Evolutionary conservation across 1,140 invertebrate species (phyloP).

Genomic region (Brachionus koreanus): DNA sequence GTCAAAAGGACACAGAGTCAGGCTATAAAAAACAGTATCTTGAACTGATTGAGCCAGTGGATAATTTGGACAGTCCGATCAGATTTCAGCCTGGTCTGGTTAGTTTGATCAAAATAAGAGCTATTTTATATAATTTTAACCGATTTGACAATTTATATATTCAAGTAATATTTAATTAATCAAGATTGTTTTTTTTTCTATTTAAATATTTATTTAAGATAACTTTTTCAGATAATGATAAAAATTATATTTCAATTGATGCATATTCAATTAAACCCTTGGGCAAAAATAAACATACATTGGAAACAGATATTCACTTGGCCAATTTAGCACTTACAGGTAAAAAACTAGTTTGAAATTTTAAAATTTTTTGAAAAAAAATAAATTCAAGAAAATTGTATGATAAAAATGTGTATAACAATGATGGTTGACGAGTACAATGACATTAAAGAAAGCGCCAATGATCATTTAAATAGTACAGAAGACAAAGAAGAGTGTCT

Average conservation of each 20-base stretch:
- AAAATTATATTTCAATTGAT: slow-evolving; percentile 3
- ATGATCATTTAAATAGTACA: neutral
- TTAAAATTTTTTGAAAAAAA: neutral
- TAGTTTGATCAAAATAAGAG: slow-evolving; percentile 32
- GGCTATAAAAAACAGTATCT: neutral
- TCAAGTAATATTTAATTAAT: neutral
- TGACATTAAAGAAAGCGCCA: neutral
- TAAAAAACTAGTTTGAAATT: neutral
- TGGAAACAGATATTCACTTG: neutral
- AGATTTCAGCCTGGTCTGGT: slow-evolving; percentile 5
- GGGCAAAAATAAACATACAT: neutral
- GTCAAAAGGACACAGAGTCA: neutral
- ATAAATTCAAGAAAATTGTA: slow-evolving; percentile 7
- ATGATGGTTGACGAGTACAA: slow-evolving; percentile 10
- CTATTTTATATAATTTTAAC: slow-evolving; percentile 22
- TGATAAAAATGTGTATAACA: slow-evolving; percentile 14
- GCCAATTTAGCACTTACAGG: slow-evolving; percentile 17
- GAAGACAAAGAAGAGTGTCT: neutral
- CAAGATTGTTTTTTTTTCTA: neutral
- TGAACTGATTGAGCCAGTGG: neutral
- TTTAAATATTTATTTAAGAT: neutral
- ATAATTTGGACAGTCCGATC: slow-evolving; percentile 25
- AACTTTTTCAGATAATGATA: slow-evolving; percentile 29
- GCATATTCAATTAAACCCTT: neutral
- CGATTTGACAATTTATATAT: slow-evolving; percentile 21